These are phyloP conservation scores for Drosophila truncata DNA, from an alignment of 1,140 invertebrate genomes.

Conservation along the genomic window DNA sequence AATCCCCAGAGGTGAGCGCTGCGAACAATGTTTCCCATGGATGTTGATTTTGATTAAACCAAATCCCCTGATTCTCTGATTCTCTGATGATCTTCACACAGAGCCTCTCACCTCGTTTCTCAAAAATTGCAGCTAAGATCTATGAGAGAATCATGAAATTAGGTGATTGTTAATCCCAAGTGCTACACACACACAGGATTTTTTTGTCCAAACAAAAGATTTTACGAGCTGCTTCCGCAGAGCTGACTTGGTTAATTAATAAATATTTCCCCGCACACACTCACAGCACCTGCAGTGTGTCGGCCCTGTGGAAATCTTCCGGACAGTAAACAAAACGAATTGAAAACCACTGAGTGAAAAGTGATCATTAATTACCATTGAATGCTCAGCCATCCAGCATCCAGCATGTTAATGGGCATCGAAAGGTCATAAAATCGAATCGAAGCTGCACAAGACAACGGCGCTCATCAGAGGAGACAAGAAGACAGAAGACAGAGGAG, in stretches of 20 bases:
- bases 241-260: slow-evolving; percentile 21
- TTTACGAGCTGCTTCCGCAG: slow-evolving; percentile 16
- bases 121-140: background rate
- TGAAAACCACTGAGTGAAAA: slow-evolving; percentile 45
- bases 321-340: slow-evolving; percentile 34
- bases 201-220: slow-evolving; percentile 25
- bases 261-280: slow-evolving; percentile 10
- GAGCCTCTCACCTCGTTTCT: slow-evolving; percentile 23
- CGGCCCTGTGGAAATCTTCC: slow-evolving; percentile 6
- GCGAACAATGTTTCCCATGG: slow-evolving; percentile 27
- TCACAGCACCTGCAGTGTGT: slow-evolving; percentile 24
- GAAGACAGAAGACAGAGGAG: background rate
- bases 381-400: slow-evolving; percentile 31
- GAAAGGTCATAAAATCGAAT: slow-evolving; percentile 60
- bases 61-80: background rate
- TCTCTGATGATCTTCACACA: background rate
- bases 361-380: slow-evolving; percentile 49
- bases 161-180: slow-evolving; percentile 2
- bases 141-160: background rate
- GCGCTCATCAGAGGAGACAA: slow-evolving; percentile 11
- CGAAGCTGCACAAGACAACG: slow-evolving; percentile 35
- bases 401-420: slow-evolving; percentile 48
- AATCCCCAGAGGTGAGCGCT: slow-evolving; percentile 6
- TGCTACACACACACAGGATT: slow-evolving; percentile 11
- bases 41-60: slow-evolving; percentile 29